phyloP scores from a whole-genome alignment of 2,797 vertebrate species.

The Amphiprion clarkii region DNA sequence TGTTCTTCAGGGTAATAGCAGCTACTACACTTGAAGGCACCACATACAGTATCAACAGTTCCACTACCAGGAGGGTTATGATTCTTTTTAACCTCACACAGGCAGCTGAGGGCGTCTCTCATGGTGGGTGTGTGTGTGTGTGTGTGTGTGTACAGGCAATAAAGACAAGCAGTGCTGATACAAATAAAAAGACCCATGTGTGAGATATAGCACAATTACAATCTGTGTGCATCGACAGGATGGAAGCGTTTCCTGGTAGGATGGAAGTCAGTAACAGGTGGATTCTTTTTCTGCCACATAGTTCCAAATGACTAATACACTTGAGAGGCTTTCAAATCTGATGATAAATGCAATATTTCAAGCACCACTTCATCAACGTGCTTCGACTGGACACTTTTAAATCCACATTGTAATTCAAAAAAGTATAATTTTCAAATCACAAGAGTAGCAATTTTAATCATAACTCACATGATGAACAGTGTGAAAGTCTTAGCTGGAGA shows the following conservation, averaged over 20 bases:
- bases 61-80: neutral
- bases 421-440: neutral
- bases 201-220: neutral
- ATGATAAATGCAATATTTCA: constrained; percentile 3
- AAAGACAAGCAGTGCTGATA: neutral
- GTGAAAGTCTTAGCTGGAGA: neutral
- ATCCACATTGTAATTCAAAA: neutral
- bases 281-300: neutral
- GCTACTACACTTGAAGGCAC: neutral
- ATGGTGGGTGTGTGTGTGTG: neutral
- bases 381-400: neutral
- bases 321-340: neutral
- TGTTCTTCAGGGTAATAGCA: constrained; percentile 24
- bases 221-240: neutral
- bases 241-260: neutral
- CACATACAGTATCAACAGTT: neutral
- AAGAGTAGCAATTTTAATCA: constrained; percentile 10
- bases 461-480: neutral
- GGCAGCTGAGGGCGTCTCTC: neutral
- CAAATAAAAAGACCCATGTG: neutral
- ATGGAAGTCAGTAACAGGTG: neutral
- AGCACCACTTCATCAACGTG: neutral
- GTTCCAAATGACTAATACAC: neutral
- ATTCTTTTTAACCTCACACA: neutral
- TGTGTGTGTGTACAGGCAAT: neutral